phyloP scores from a whole-genome alignment of 2,888 invertebrate genomes.

The Byasa hedistus region DNA sequence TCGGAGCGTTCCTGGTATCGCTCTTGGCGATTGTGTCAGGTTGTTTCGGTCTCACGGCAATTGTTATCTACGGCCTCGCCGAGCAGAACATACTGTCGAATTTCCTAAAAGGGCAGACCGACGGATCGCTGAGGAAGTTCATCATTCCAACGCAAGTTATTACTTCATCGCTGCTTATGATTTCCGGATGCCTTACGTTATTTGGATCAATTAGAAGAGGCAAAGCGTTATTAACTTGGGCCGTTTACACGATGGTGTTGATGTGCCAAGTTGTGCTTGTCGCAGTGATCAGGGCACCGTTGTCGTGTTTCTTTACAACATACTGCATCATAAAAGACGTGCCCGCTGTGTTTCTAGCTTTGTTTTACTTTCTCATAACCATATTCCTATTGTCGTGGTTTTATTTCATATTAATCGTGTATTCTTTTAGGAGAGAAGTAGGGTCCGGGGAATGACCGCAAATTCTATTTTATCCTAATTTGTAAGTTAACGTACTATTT shows the following conservation, averaged over 20 bases:
- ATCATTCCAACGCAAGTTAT: slow-evolving; percentile 41
- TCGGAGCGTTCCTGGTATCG: slow-evolving; percentile 47
- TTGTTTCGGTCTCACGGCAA: slow-evolving; percentile 39
- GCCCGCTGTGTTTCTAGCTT: slow-evolving; percentile 31
- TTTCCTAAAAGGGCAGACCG: slow-evolving; percentile 31
- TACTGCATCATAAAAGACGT: slow-evolving; percentile 46
- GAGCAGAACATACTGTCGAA: slow-evolving; percentile 40
- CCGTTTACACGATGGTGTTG: slow-evolving; percentile 34
- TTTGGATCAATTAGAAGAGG: slow-evolving; percentile 35
- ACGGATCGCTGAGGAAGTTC: slow-evolving; percentile 42
- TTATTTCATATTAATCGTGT: slow-evolving; percentile 48
- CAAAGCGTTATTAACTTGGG: slow-evolving; percentile 25
- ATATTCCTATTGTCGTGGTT: slow-evolving; percentile 49
- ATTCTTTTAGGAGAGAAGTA: slow-evolving; percentile 20
- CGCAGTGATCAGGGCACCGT: slow-evolving; percentile 36
- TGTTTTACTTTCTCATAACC: slow-evolving; percentile 36
- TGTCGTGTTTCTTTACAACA: slow-evolving; percentile 44
- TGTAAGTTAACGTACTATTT: neutral
- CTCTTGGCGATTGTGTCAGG: slow-evolving; percentile 45
- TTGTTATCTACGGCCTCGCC: slow-evolving; percentile 46
- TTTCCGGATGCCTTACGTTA: slow-evolving; percentile 41
- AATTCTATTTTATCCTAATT: neutral
- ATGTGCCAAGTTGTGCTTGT: slow-evolving; percentile 40
- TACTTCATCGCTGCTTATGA: slow-evolving; percentile 40
- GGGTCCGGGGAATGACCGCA: neutral